Evolutionary conservation across 2,888 invertebrate species (phyloP).

Genomic region (Bibio marci): DNA sequence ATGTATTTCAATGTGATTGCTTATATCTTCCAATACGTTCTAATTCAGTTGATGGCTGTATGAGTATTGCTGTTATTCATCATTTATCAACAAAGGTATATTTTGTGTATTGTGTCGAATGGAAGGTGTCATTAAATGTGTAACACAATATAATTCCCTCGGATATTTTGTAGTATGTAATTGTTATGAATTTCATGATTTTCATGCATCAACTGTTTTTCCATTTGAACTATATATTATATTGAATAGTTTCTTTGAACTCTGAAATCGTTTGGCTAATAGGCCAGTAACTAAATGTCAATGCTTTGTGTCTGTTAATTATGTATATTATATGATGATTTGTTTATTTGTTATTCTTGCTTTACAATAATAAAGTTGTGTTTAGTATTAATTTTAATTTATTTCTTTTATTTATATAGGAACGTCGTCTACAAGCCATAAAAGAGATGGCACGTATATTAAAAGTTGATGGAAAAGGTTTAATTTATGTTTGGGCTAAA

Average conservation of each 20-base stretch:
- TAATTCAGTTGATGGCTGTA: conserved; percentile 55
- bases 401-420: conserved; percentile 25
- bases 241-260: too few species aligned
- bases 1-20: conserved; percentile 63
- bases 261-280: too few species aligned
- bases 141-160: neutral
- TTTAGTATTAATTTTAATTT: too few species aligned
- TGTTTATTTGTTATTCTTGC: too few species aligned
- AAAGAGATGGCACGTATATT: conserved; percentile 60
- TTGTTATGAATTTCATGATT: too few species aligned
- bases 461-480: conserved; percentile 49
- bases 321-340: too few species aligned
- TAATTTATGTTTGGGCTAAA: conserved; percentile 95
- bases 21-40: conserved; percentile 52
- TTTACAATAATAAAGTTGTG: too few species aligned
- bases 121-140: neutral
- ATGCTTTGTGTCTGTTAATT: too few species aligned
- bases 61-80: conserved; percentile 94
- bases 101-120: too few species aligned
- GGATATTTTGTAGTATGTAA: conserved; percentile 15
- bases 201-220: too few species aligned
- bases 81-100: conserved; percentile 67
- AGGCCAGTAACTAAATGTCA: too few species aligned
- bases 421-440: conserved; percentile 56
- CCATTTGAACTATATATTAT: too few species aligned